Conservation (phyloP, 2,888 invertebrate species). For the Thymelicus sylvestris region DNA sequence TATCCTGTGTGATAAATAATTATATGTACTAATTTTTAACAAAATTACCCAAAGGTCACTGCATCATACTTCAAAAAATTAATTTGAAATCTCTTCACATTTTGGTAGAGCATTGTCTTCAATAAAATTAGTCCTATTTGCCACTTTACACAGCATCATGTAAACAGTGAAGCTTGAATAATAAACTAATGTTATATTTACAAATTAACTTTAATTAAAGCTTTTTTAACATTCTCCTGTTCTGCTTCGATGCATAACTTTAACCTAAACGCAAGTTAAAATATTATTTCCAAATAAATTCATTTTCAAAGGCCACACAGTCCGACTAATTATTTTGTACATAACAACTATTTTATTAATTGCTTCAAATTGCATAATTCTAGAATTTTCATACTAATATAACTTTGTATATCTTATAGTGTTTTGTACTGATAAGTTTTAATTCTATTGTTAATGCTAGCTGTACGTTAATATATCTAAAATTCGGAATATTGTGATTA, state of each 20-base stretch:
- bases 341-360: not conserved
- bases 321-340: slow-evolving; percentile 11
- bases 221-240: slow-evolving; percentile 18
- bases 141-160: not conserved
- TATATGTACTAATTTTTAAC: too few relatives aligned
- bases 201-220: slow-evolving; percentile 32
- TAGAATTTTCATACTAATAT: not conserved
- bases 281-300: slow-evolving; percentile 21
- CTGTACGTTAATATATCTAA: not conserved
- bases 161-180: not conserved
- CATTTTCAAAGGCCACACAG: slow-evolving; percentile 25
- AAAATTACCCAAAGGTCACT: too few relatives aligned
- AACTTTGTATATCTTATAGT: not conserved
- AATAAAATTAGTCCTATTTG: not conserved
- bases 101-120: not conserved
- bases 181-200: slow-evolving; percentile 2
- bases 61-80: too few relatives aligned
- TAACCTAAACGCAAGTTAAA: not conserved
- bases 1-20: too few relatives aligned
- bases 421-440: slow-evolving; percentile 3
- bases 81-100: not conserved
- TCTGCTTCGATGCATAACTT: slow-evolving; percentile 6
- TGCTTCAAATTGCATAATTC: not conserved
- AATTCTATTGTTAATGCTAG: not conserved
- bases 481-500: not conserved